Percentiles rank a stretch among this genome's conserved stretches.
phyloP scores from a whole-genome alignment of 2,888 invertebrate genomes.

The Carabus problematicus region DNA sequence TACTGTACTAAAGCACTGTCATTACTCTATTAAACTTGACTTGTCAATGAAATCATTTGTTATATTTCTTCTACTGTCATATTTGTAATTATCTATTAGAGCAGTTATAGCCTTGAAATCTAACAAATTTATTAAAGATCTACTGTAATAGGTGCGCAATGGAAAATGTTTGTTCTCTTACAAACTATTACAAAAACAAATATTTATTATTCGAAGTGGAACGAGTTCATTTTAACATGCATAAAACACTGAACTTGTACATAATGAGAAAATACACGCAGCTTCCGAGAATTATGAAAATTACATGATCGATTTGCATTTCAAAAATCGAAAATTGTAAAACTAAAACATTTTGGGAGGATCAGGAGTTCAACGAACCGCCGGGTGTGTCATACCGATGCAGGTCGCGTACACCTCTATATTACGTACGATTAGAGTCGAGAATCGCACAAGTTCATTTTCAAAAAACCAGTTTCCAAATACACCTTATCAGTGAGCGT shows the following conservation, averaged over 20 bases:
- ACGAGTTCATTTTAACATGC: too few relatives aligned
- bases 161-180: too few relatives aligned
- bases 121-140: constrained; percentile 29
- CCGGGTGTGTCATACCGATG: constrained; percentile 38
- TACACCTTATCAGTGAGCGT: constrained; percentile 20
- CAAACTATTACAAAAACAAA: too few relatives aligned
- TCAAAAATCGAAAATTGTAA: constrained; percentile 37
- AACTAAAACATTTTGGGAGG: constrained; percentile 32
- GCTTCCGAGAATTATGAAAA: too few relatives aligned
- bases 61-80: constrained; percentile 14
- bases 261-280: too few relatives aligned
- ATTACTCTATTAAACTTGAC: constrained; percentile 17
- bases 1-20: constrained; percentile 19
- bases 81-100: constrained; percentile 10
- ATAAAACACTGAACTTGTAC: too few relatives aligned
- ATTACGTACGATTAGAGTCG: constrained; percentile 15
- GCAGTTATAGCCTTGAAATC: constrained; percentile 17
- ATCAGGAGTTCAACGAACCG: constrained; percentile 10
- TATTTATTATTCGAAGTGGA: too few relatives aligned
- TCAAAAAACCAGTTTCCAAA: constrained; percentile 30
- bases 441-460: constrained; percentile 7
- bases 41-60: constrained; percentile 34
- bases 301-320: constrained; percentile 18
- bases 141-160: too few relatives aligned
- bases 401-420: neutral